phyloP scores from a whole-genome alignment of 2,113 vertebrate species.

The Gobius niger region DNA sequence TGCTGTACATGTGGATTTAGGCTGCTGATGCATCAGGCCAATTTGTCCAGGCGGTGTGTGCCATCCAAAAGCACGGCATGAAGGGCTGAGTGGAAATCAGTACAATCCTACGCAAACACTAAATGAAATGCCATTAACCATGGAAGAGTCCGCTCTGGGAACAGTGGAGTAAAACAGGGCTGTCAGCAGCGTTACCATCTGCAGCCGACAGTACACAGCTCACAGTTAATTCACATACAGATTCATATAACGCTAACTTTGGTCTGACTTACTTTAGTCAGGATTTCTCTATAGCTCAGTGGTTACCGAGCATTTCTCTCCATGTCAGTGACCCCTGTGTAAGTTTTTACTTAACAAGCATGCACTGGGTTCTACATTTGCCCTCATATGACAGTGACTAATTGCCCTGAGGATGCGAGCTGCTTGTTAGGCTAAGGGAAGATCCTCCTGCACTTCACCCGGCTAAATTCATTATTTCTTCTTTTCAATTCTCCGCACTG shows the following conservation, averaged over 20 bases:
- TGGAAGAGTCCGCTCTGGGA: background rate
- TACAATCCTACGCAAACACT: constrained; percentile 7
- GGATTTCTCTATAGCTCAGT: constrained; percentile 58
- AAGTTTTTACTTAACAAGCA: constrained; percentile 84
- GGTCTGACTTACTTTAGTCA: constrained; percentile 34
- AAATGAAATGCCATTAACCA: constrained; percentile 5
- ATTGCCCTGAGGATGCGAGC: constrained; percentile 80
- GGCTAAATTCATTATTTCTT: constrained; percentile 82
- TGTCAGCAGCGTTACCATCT: background rate
- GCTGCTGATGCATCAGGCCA: constrained; percentile 13
- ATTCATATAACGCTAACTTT: constrained; percentile 45
- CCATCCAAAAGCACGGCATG: constrained; percentile 9
- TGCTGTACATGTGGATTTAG: constrained; percentile 27
- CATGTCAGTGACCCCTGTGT: constrained; percentile 80
- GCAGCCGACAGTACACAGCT: background rate
- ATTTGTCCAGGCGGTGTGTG: constrained; percentile 20
- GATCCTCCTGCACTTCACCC: constrained; percentile 70
- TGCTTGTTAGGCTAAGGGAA: constrained; percentile 80
- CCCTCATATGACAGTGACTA: constrained; percentile 84
- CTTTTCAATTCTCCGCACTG: constrained; percentile 68
- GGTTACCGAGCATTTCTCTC: constrained; percentile 71
- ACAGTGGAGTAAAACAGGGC: background rate
- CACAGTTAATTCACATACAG: constrained; percentile 14
- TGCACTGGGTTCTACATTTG: constrained; percentile 82
- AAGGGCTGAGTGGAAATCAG: constrained; percentile 15